Evolutionary conservation across 2,797 vertebrate genomes (phyloP).

Genomic region (Balearica regulorum): DNA sequence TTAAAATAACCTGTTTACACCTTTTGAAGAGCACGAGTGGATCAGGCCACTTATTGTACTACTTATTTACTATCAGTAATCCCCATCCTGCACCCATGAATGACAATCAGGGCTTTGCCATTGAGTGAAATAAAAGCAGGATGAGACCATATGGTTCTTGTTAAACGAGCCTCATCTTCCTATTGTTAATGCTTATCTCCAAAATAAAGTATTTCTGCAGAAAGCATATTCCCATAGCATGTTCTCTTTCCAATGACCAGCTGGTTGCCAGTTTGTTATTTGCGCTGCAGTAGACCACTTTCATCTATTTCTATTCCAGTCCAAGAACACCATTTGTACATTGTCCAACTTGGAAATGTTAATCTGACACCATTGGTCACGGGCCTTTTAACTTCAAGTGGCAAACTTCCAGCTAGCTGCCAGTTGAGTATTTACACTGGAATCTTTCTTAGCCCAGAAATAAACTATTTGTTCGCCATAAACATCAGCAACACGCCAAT

Average conservation of each 20-base stretch:
- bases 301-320: constrained; percentile 55
- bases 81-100: not conserved
- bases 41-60: not conserved
- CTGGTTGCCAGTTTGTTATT: constrained; percentile 66
- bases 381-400: constrained; percentile 52
- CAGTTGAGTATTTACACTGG: constrained; percentile 66
- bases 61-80: constrained; percentile 19
- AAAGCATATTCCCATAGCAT: constrained; percentile 65
- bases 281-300: constrained; percentile 33
- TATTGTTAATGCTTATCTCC: constrained; percentile 69
- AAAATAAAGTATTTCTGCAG: constrained; percentile 66
- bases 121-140: constrained; percentile 11
- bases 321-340: constrained; percentile 65
- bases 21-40: not conserved
- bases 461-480: constrained; percentile 47
- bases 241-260: constrained; percentile 49
- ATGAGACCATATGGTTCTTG: constrained; percentile 59
- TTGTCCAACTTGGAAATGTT: constrained; percentile 66
- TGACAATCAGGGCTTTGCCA: not conserved
- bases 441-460: constrained; percentile 66
- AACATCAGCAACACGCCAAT: constrained; percentile 12
- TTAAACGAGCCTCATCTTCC: constrained; percentile 58
- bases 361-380: constrained; percentile 62
- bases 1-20: constrained; percentile 54
- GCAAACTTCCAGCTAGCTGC: constrained; percentile 65